These are phyloP conservation scores for Lathamus discolor DNA, from an alignment of 2,113 vertebrate species.

Conservation along the genomic window DNA sequence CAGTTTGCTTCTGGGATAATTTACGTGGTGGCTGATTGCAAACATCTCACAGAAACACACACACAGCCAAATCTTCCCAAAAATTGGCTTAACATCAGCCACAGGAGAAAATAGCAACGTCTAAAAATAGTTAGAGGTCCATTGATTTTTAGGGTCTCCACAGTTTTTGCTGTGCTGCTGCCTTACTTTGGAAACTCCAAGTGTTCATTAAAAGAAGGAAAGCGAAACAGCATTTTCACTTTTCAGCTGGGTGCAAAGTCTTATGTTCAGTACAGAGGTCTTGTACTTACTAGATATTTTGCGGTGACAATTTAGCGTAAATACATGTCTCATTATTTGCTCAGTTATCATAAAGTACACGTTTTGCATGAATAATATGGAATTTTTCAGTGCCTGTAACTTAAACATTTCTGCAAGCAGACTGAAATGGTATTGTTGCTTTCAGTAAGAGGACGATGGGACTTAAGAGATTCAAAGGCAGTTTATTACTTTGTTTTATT, in stretches of 20 bases:
- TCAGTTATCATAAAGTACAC: background rate
- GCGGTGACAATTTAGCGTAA: slow-evolving; percentile 1
- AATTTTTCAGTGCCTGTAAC: background rate
- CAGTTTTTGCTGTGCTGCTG: slow-evolving; percentile 42
- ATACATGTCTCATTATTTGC: slow-evolving; percentile 29
- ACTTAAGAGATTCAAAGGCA: background rate
- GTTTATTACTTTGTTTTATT: background rate
- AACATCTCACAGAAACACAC: slow-evolving; percentile 32
- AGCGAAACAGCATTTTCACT: background rate
- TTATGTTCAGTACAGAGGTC: background rate
- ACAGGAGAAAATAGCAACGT: slow-evolving; percentile 44
- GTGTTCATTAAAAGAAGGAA: slow-evolving; percentile 16
- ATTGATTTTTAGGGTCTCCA: slow-evolving; percentile 59
- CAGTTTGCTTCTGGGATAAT: slow-evolving; percentile 52
- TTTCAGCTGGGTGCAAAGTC: background rate
- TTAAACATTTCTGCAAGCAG: background rate
- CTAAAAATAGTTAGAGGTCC: slow-evolving; percentile 57
- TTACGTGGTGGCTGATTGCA: slow-evolving; percentile 38
- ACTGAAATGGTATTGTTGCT: background rate
- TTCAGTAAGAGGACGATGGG: background rate
- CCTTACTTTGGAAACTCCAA: slow-evolving; percentile 21
- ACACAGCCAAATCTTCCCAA: slow-evolving; percentile 38
- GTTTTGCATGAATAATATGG: background rate
- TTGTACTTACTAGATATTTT: background rate
- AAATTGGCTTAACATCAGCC: slow-evolving; percentile 46